Base-by-base conservation (phyloP, 2,113 vertebrate species). In the Nymphicus hollandicus region DNA sequence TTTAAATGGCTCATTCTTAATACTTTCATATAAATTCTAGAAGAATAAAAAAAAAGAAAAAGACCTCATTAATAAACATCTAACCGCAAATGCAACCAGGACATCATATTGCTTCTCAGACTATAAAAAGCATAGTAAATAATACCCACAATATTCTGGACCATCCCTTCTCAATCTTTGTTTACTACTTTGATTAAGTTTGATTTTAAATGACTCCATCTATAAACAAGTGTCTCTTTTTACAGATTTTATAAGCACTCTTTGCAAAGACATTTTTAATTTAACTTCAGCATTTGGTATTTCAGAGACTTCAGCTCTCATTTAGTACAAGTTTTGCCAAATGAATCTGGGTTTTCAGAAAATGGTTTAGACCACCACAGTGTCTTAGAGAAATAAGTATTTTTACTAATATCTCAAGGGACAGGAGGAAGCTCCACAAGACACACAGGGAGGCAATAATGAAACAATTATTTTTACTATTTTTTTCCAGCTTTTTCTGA, bases 1-100 rank as follows among this genome's bases (percentile, higher is more conserved):
- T 97, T 99, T 99, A 96, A 99, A 99, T 0, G 99, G 99, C 92
- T 99, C 99, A 3, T 99, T 99, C 97, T 99, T 99, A 97, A 99
- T 99, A 97, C 99, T 99, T 97, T 99, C 99, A 70, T 99, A 99
- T 79, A 99, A 98, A 96, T 99, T 99, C 99, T 99, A 98, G 47
- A 88, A 88, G 70, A 94, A 88, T 71, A 77, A 61, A 83, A 70
- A 68, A 81, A 58, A 60, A 52, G 52, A 82, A 73, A 69, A 79
- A 90, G 61, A 73, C 44, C 61, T 96, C 65, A 94, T 91, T 69
- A 76, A 80, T 66, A 80, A 78, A 61, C 9, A 7, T 61, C n/a
- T 46, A 35, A 84, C 28, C 50, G 33, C n/a, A 71, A 95, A 88
- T 41, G 29, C 55, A 86, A 44, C 17, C 17, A 93, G 72, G 29